Conservation (phyloP, 2,797 vertebrate species). For the Ficedula albicollis region DNA sequence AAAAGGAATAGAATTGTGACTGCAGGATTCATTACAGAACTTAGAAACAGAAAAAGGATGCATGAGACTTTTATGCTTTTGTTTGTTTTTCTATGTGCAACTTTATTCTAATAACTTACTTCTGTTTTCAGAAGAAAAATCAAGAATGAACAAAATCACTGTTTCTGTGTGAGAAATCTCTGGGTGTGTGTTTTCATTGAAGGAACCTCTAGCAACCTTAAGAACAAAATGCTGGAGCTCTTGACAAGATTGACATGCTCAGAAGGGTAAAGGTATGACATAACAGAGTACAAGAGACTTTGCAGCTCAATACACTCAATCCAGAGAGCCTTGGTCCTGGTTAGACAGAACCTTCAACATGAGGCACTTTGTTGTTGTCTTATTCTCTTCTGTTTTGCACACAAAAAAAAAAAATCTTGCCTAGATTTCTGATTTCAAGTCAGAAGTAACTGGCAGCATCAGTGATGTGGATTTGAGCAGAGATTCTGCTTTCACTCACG, state of each 20-base stretch:
- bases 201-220: background rate
- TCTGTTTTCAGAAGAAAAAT: background rate
- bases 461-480: background rate
- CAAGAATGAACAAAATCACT: background rate
- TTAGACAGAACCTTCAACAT: background rate
- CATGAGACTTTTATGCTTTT: background rate
- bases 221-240: background rate
- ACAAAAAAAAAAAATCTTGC: background rate
- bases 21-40: background rate
- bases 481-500: background rate
- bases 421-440: background rate
- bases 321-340: background rate
- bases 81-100: rapidly evolving
- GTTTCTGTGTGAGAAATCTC: background rate
- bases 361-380: background rate
- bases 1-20: background rate
- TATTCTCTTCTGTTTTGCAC: background rate
- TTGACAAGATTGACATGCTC: background rate
- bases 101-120: background rate
- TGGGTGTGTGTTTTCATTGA: background rate
- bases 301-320: background rate
- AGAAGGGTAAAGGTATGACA: background rate
- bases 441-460: background rate
- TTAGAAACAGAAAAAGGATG: background rate
- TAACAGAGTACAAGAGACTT: rapidly evolving